Base-by-base conservation (phyloP, 92 coral and sea anemone species). In the Bergia sp. region DNA sequence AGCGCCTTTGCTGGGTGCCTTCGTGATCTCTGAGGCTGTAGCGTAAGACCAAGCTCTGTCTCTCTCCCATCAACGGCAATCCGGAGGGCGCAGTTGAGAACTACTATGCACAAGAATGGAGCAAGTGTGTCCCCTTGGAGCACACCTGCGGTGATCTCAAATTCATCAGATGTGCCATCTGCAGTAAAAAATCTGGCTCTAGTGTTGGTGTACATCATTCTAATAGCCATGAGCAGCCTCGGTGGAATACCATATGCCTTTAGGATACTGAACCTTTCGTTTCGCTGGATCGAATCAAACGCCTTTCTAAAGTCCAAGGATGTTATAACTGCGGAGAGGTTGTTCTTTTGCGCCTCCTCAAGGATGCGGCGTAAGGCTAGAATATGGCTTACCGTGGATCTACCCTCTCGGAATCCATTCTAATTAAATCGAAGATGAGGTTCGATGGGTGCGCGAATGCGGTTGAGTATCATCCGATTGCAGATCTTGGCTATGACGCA, bases 51-150 rank as follows among this genome's bases (percentile, higher is more conserved):
- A 16, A 45, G 74, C 41, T 81, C 86, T 3, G 18, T 18, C 74
- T 81, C 86, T 65, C 64, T 45, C 66, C 74, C 73, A 3, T 15
- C 20, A 23, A 57, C 10, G 57, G 72, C 86, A 15, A 20, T 18
- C 38, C 86, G 86, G 3, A 57, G 71, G 58, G 64, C 90, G 58
- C 39, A 86, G 72, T 86, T 87, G 1, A 86, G 87, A 29, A 87
- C 87, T 12, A 87, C 57, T 55, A 79, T 39, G 37, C 4, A 45
- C 49, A 3, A 5, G 49, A 45, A 45, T 45, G 49, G 49, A 45
- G 49, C 49, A 45, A 45, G 80, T 13, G 90, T 77, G 81, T 86
- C 85, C 9, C 71, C 73, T 38, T 86, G 86, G 87, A 79, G 39
- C 36, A 86, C 90, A 44, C 29, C 29, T 29, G 29, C 29, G 29